Base-by-base conservation (phyloP, 2,888 invertebrate species). In the Pegoplata infirma region DNA sequence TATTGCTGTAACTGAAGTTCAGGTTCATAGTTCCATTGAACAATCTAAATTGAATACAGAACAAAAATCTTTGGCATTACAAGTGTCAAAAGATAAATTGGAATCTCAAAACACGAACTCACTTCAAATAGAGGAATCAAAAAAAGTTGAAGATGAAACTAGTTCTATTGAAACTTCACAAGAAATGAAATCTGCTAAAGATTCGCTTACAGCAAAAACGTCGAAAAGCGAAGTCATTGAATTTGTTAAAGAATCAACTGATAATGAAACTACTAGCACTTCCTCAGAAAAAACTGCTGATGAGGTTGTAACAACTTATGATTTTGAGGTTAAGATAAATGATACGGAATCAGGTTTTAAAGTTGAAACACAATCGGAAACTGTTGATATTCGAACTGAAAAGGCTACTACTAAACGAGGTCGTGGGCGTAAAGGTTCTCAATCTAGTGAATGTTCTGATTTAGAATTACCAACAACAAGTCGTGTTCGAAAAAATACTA, bases 321-420 rank as follows among this genome's bases (percentile, higher is more conserved):
- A 75, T 55, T 32, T 71, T 47, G 55, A 71, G 53, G 36, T 69
- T 19, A 61, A 68, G 63, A 76, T 78, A 55, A 58, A 17, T 28
- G 75, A 79, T 53, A 12, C 7, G 1, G 44, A 66, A 40, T 2
- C 28, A 7, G 1, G 10, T 3, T n/a, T 19, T 17, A 8, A 25
- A 53, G 55, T 25, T 17, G 55, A 32, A 66, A 32, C 19, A 8
- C 21, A 8, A 14, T 36, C n/a, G 0, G 49, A 47, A 47, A 3
- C 12, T 40, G 36, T n/a, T n/a, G 51, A 32, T 6, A 16, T 12
- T 10, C 19, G 19, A 3, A 23, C 44, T 5, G 46, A 53, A 40
- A 64, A 64, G 40, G 2, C 40, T 6, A 16, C 10, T 28, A 61
- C 40, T 21, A 44, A 46, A 44, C 5, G 28, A 1, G 47, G 47